Base-by-base conservation (phyloP, 92 coral and sea anemone species). In the Porites lobata region DNA sequence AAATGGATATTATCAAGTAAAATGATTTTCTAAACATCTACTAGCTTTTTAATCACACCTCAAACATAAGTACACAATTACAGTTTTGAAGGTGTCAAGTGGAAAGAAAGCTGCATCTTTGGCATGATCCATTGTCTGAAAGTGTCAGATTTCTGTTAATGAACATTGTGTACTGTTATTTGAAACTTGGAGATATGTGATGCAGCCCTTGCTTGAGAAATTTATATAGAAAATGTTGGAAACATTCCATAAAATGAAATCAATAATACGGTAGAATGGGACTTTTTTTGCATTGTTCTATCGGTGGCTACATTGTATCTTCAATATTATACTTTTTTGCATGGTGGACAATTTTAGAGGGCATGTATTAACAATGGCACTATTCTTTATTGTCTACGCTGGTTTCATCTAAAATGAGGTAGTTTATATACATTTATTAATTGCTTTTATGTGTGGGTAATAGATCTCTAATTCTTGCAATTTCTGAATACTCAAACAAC, bases 381-480 rank as follows among this genome's bases (percentile, higher is more conserved):
- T 69, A 7, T 5, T 12, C 50, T 26, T 26, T 7, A 70, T 26
- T 26, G 9, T 9, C 71, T 20, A 26, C 2, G 1, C 32, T 63
- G 43, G 71, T 38, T 59, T 78, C 8, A 47, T 78, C 82, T 38
- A 18, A 47, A 20, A 38, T 18, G 66, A 65, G 54, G 50, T 56
- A 62, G 63, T 32, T 76, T 57, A 76, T 56, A 66, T 76, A 68
- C 58, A 56, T 8, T 56, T 10, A 56, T 56, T 54, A 9, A 13
- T 18, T 77, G 15, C 56, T 29, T 32, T 59, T 47, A 79, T 47
- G 64, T 79, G 63, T 64, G 20, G 72, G 50, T 79, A 63, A 43
- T 43, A 63, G 59, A 62, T 63, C 43, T 11, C 72, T 63, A 63
- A 62, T 62, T 78, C 22, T 18, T 26, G 58, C 65, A 6, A 38